phyloP scores from a whole-genome alignment of 2,797 vertebrate genomes.

The Gorsachius magnificus region DNA sequence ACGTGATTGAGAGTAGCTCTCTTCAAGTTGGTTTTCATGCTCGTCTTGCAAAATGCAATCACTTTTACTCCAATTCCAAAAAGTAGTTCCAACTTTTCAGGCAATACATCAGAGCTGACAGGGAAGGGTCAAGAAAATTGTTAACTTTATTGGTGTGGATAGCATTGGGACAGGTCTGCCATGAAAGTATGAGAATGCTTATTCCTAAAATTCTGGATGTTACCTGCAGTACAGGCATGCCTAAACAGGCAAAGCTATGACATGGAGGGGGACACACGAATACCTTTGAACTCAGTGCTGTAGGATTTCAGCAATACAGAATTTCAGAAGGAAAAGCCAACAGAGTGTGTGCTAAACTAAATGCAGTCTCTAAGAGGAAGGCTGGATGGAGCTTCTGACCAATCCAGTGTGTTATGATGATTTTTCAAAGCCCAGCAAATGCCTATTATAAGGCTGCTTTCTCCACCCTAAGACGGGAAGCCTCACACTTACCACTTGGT shows the following conservation, averaged over 20 bases:
- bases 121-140: neutral
- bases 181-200: neutral
- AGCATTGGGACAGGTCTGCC: neutral
- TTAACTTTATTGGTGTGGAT: neutral
- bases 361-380: neutral
- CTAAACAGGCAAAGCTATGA: neutral
- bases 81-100: neutral
- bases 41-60: slow-evolving; percentile 7
- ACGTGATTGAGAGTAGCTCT: neutral
- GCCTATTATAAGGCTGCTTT: neutral
- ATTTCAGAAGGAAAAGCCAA: neutral
- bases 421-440: neutral
- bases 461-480: neutral
- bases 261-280: rapidly evolving
- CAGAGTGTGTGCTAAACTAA: neutral
- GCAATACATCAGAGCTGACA: neutral
- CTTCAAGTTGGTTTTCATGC: neutral
- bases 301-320: neutral
- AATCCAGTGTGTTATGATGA: rapidly evolving
- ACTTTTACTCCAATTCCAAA: neutral
- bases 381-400: neutral
- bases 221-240: neutral
- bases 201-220: neutral
- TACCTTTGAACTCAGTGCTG: neutral
- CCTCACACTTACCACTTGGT: neutral